Evolutionary conservation across 2,113 vertebrate genomes (phyloP).

Genomic region (Laterallus jamaicensis): DNA sequence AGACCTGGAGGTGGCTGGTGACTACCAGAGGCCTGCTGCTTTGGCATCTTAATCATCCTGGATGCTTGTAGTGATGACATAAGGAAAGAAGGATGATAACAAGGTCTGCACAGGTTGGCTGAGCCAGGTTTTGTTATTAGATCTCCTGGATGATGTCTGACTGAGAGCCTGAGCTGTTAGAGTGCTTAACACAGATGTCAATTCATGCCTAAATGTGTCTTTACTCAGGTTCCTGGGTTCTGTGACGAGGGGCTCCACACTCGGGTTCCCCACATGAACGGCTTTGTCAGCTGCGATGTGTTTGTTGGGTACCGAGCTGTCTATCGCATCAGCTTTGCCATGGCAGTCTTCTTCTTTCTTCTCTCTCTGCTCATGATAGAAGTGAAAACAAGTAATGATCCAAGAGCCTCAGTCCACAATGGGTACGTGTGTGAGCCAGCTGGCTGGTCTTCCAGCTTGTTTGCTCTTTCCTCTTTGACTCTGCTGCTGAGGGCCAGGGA

Average conservation of each 20-base stretch:
- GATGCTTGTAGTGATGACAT: background rate
- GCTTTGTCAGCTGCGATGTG: conserved; percentile 81
- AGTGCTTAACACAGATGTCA: background rate
- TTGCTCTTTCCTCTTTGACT: background rate
- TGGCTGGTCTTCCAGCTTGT: background rate
- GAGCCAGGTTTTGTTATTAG: background rate
- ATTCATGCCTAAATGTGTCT: background rate
- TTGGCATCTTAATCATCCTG: background rate
- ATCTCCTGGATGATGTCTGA: background rate
- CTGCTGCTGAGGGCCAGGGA: too few relatives aligned
- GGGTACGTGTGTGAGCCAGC: conserved; percentile 78
- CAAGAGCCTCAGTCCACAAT: conserved; percentile 89
- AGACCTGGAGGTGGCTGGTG: background rate
- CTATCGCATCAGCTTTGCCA: conserved; percentile 90
- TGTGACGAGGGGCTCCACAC: conserved; percentile 83
- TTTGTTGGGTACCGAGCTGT: conserved; percentile 93
- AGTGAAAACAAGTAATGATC: conserved; percentile 89
- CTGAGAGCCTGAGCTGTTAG: background rate
- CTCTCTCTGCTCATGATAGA: conserved; percentile 85
- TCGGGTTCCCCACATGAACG: conserved; percentile 55
- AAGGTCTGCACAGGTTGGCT: background rate
- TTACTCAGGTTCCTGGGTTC: conserved; percentile 89
- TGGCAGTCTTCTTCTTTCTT: conserved; percentile 88
- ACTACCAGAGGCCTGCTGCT: background rate
- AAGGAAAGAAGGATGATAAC: background rate